Evolutionary conservation across 2,113 vertebrate genomes (phyloP).

Genomic region (Pseudois nayaur): DNA sequence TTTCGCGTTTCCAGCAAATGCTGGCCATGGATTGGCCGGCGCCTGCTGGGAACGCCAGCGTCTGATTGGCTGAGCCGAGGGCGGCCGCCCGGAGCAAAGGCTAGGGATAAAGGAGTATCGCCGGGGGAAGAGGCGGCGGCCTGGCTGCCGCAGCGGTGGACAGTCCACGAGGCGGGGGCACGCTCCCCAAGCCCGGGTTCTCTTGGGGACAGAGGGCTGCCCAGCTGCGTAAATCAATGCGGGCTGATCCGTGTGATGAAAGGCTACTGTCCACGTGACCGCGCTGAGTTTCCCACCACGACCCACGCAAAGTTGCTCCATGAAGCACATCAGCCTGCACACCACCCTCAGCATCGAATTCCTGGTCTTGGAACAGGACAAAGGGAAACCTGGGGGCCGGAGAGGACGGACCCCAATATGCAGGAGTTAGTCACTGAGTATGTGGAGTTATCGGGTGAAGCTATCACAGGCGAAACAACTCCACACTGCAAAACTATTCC

Average conservation of each 20-base stretch:
- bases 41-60: slow-evolving; percentile 25
- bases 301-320: not conserved
- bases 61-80: slow-evolving; percentile 71
- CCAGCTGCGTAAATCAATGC: not conserved
- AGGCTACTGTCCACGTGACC: not conserved
- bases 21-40: slow-evolving; percentile 69
- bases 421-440: not conserved
- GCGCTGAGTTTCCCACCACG: not conserved
- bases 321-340: not conserved
- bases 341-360: not conserved
- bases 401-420: not conserved
- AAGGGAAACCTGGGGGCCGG: not conserved
- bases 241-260: not conserved
- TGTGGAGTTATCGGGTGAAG: not conserved
- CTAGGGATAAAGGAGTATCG: slow-evolving; percentile 24
- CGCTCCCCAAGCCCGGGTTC: not conserved
- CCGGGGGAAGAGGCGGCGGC: not conserved
- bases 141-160: not conserved
- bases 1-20: slow-evolving; percentile 73
- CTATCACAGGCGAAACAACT: not conserved
- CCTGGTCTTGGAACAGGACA: not conserved
- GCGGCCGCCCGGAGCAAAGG: slow-evolving; percentile 35
- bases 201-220: not conserved
- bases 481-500: not conserved
- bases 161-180: not conserved